Conservation (phyloP, 2,113 vertebrate species). For the Calyptomena viridis region DNA sequence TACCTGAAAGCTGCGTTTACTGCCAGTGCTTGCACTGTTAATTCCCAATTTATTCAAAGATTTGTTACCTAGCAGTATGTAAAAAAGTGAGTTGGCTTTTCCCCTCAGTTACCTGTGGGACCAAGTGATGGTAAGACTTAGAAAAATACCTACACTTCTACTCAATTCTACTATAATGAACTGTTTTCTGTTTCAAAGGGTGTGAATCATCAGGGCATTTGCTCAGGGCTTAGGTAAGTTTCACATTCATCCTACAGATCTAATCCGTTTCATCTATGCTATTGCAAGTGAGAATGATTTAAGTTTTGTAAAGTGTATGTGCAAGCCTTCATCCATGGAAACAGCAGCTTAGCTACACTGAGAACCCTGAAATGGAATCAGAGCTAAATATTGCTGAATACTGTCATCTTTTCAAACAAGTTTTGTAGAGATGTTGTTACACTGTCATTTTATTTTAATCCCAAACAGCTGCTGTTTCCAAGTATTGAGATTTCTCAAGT, state of each 20-base stretch:
- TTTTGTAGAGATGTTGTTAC: not conserved
- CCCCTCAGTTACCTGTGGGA: accelerated
- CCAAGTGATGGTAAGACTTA: not conserved
- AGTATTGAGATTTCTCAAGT: not conserved
- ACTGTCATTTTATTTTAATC: not conserved
- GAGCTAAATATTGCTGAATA: not conserved
- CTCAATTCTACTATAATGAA: not conserved
- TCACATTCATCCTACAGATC: accelerated
- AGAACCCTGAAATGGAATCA: not conserved
- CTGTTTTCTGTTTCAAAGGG: not conserved
- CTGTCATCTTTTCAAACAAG: not conserved
- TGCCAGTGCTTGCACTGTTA: not conserved
- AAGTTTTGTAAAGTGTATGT: not conserved
- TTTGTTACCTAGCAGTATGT: not conserved
- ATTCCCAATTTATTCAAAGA: not conserved
- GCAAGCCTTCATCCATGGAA: not conserved
- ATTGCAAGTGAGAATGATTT: not conserved
- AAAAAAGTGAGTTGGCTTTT: not conserved
- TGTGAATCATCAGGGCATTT: not conserved
- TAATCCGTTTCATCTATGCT: not conserved
- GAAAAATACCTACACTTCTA: not conserved
- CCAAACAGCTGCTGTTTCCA: not conserved
- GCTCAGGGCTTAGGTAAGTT: not conserved
- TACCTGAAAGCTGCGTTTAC: not conserved
- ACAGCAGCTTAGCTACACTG: not conserved